A percentile compares a stretch with the other conserved stretches of the same genome.
These are phyloP conservation scores for Andrena chrysosceles DNA, from an alignment of 2,888 invertebrate species.

Conservation along the genomic window DNA sequence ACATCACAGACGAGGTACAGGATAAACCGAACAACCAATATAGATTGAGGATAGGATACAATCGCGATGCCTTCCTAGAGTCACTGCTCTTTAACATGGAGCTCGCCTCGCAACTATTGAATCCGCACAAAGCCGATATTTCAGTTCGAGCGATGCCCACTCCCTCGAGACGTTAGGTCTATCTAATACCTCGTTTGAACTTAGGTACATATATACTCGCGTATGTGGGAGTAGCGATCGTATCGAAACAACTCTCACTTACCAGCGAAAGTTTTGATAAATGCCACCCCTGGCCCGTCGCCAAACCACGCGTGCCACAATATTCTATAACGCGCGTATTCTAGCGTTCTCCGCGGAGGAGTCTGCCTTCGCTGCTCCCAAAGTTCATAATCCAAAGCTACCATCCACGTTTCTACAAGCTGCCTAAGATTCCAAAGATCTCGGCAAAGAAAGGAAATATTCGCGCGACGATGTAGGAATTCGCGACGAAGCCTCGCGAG, in stretches of 20 bases:
- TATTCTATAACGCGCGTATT: slow-evolving; percentile 68
- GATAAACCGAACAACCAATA: too few relatives aligned
- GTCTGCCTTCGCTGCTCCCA: slow-evolving; percentile 67
- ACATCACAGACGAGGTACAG: neutral
- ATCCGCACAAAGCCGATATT: too few relatives aligned
- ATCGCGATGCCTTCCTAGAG: too few relatives aligned
- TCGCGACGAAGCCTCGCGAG: neutral
- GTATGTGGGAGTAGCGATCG: slow-evolving; percentile 31
- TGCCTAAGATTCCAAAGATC: neutral
- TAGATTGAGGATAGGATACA: too few relatives aligned
- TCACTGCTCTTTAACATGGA: too few relatives aligned
- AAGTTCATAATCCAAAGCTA: slow-evolving; percentile 17
- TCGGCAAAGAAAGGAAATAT: neutral
- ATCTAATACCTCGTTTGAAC: too few relatives aligned
- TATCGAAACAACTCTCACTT: slow-evolving; percentile 50
- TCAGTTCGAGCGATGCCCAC: too few relatives aligned
- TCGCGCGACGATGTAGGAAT: neutral
- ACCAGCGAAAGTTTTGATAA: slow-evolving; percentile 75
- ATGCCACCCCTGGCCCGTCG: slow-evolving; percentile 78
- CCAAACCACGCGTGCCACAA: slow-evolving; percentile 79
- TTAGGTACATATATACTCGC: slow-evolving; percentile 14
- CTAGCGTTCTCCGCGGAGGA: slow-evolving; percentile 37
- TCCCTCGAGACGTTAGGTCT: too few relatives aligned
- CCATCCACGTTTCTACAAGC: neutral
- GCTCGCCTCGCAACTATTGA: too few relatives aligned